Percentiles rank a stretch among this genome's conserved stretches.
These are phyloP conservation scores for Dasyprocta punctata DNA, from an alignment of 2,113 vertebrate genomes.

Conservation along the genomic window DNA sequence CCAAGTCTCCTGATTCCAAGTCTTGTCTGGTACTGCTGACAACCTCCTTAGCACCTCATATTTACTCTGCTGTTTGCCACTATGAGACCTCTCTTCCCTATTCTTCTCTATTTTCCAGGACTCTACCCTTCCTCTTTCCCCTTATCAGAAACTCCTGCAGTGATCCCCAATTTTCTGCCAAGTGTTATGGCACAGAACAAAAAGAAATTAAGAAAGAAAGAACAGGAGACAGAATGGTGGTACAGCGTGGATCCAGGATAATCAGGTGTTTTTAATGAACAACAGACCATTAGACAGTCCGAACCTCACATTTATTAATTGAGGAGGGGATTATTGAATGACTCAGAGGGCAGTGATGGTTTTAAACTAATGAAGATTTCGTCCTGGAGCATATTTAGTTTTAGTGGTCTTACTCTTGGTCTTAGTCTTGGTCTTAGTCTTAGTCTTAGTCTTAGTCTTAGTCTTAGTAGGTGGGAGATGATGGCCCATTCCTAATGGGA, in stretches of 20 bases:
- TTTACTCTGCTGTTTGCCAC: neutral
- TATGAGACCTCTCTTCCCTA: neutral
- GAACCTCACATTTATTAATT: neutral
- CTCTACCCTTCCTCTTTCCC: neutral
- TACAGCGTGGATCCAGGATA: neutral
- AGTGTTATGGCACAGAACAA: neutral
- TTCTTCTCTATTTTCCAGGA: neutral
- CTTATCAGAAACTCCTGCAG: neutral
- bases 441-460: neutral
- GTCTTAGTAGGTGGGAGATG: neutral
- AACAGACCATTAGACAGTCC: neutral
- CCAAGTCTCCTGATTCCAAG: neutral
- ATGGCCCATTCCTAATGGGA: neutral
- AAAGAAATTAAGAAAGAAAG: neutral
- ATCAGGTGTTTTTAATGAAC: neutral
- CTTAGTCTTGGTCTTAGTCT: neutral
- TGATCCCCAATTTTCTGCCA: neutral
- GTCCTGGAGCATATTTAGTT: neutral
- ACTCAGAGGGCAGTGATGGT: neutral
- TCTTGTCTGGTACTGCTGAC: neutral
- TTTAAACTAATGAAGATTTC: neutral
- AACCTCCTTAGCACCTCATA: accelerated
- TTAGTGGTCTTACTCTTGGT: neutral
- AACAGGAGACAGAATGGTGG: neutral
- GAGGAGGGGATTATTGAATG: neutral